These are phyloP conservation scores for Steinernema feltiae DNA, from an alignment of 1,140 invertebrate species.

Conservation along the genomic window DNA sequence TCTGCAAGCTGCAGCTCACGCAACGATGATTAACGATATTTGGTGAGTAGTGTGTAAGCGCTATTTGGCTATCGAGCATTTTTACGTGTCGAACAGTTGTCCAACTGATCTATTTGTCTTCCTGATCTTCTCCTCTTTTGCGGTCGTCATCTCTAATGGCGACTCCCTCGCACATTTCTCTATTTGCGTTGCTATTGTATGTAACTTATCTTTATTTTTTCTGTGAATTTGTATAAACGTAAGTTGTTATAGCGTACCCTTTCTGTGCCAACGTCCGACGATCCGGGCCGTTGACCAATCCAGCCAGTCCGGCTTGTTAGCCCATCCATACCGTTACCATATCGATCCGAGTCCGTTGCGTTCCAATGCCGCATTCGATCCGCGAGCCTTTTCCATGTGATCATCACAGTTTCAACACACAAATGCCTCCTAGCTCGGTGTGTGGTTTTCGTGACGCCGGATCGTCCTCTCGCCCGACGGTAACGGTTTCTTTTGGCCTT, in stretches of 20 bases:
- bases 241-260: neutral
- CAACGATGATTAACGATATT: neutral
- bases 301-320: neutral
- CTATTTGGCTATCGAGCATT: neutral
- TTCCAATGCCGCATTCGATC: no score
- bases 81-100: neutral
- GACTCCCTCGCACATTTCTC: no score
- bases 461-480: neutral
- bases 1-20: neutral
- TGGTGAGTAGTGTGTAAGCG: neutral
- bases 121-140: neutral
- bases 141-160: neutral
- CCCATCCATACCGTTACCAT: neutral
- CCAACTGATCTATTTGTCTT: neutral
- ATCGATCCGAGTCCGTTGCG: neutral
- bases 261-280: neutral
- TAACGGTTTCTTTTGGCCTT: neutral
- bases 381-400: neutral
- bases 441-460: neutral
- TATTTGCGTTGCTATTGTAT: no score
- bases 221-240: neutral
- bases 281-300: neutral
- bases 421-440: neutral
- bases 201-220: neutral
- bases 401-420: neutral